These are phyloP conservation scores for Menidia menidia DNA, from an alignment of 2,797 vertebrate species.

Conservation along the genomic window DNA sequence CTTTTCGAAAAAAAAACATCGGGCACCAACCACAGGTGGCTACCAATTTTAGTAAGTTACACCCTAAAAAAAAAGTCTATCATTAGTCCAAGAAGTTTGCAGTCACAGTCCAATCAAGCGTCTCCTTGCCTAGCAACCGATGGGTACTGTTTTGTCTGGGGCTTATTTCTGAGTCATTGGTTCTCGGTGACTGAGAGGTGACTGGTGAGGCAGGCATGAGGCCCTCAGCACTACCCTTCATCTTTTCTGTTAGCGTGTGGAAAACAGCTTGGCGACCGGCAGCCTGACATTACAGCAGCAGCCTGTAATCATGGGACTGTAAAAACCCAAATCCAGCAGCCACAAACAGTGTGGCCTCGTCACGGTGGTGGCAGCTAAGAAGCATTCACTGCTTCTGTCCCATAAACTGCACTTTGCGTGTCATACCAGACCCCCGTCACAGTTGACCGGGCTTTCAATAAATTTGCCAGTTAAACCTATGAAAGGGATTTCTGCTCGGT, in stretches of 20 bases:
- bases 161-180: conserved; percentile 66
- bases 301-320: conserved; percentile 85
- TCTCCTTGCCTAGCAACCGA: conserved; percentile 58
- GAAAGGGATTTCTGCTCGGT: conserved; percentile 56
- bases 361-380: conserved; percentile 78
- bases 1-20: conserved; percentile 46
- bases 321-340: conserved; percentile 85
- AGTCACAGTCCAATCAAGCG: conserved; percentile 67
- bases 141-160: conserved; percentile 65
- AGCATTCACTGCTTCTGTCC: conserved; percentile 70
- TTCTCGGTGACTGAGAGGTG: conserved; percentile 74
- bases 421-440: conserved; percentile 77
- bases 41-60: conserved; percentile 69
- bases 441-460: conserved; percentile 70
- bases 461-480: conserved; percentile 57
- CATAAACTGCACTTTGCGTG: conserved; percentile 71
- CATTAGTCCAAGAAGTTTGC: conserved; percentile 65
- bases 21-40: conserved; percentile 47
- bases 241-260: conserved; percentile 77
- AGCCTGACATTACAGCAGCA: conserved; percentile 83
- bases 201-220: conserved; percentile 70
- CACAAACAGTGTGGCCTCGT: conserved; percentile 83
- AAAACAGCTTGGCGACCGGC: conserved; percentile 80
- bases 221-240: conserved; percentile 65
- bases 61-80: conserved; percentile 64